Percentiles rank a stretch among this genome's conserved stretches.
phyloP scores from a whole-genome alignment of 2,113 vertebrate species.

The Phyllopteryx taeniolatus region DNA sequence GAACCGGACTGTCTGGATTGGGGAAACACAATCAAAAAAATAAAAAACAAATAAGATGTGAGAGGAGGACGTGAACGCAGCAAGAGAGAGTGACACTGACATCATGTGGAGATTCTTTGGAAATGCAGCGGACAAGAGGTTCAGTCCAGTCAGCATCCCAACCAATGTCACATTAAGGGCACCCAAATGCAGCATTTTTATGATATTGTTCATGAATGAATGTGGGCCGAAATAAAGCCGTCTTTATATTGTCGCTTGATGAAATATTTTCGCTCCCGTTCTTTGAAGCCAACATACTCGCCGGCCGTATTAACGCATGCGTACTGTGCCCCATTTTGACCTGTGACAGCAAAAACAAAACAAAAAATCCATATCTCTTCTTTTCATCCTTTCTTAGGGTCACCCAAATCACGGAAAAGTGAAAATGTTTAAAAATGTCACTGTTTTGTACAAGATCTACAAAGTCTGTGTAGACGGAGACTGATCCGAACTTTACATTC shows the following conservation, averaged over 20 bases:
- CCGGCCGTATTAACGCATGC: conserved; percentile 11
- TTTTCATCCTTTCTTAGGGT: too few species aligned
- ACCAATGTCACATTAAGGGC: neutral
- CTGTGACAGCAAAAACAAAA: too few species aligned
- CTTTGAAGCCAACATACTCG: conserved; percentile 23
- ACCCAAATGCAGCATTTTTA: conserved; percentile 14
- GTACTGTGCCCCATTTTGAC: too few species aligned
- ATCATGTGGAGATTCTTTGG: conserved; percentile 53
- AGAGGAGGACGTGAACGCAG: too few species aligned
- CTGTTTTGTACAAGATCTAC: too few species aligned
- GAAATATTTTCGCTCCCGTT: neutral
- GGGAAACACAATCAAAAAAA: neutral
- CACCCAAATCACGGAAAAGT: too few species aligned
- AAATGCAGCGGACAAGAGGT: conserved; percentile 17
- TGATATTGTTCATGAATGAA: conserved; percentile 23
- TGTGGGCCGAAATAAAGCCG: too few species aligned
- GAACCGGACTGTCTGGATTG: conserved; percentile 84
- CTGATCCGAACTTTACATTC: too few species aligned
- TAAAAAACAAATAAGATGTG: neutral
- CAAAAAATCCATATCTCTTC: too few species aligned
- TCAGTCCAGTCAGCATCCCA: conserved; percentile 23
- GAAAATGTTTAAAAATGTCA: too few species aligned
- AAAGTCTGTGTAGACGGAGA: too few species aligned
- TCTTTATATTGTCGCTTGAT: conserved; percentile 15
- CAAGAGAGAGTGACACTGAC: conserved; percentile 49